Conservation (phyloP, 2,888 invertebrate species). For the Spisula solida region DNA sequence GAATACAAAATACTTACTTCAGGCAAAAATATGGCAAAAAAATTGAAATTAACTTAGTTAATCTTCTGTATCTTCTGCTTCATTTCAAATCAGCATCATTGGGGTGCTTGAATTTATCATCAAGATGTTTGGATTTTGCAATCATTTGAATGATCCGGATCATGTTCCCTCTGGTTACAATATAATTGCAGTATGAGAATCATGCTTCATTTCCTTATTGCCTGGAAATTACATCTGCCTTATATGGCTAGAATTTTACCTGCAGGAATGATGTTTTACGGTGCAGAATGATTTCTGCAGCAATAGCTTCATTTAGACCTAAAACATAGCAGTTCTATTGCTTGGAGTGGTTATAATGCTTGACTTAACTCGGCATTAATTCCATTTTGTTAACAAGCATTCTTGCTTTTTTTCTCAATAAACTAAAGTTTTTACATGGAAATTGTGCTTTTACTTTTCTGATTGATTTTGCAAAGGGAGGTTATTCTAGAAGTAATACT, state of each 20-base stretch:
- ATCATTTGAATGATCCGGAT: background rate
- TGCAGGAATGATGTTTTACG: background rate
- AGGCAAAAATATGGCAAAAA: background rate
- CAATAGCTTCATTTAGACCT: background rate
- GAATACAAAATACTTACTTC: background rate
- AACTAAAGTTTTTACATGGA: background rate
- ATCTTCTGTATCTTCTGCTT: constrained; percentile 20
- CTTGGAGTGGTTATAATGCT: background rate
- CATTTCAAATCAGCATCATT: constrained; percentile 6
- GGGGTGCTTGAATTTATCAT: background rate
- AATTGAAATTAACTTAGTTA: background rate
- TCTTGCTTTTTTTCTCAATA: background rate
- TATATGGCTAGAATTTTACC: background rate
- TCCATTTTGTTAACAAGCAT: background rate
- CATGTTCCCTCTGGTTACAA: background rate
- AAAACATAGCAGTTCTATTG: background rate
- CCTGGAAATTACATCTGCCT: background rate
- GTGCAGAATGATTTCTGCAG: background rate
- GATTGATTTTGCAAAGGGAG: background rate
- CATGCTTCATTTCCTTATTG: constrained; percentile 20
- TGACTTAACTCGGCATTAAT: background rate
- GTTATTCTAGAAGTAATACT: background rate
- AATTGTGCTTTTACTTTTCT: background rate
- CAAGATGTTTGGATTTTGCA: background rate
- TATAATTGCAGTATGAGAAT: background rate